Evolutionary conservation across 2,888 invertebrate genomes (phyloP), one percentile per base, ranked within the genome.

Genomic region (Odontomyia ornata): DNA sequence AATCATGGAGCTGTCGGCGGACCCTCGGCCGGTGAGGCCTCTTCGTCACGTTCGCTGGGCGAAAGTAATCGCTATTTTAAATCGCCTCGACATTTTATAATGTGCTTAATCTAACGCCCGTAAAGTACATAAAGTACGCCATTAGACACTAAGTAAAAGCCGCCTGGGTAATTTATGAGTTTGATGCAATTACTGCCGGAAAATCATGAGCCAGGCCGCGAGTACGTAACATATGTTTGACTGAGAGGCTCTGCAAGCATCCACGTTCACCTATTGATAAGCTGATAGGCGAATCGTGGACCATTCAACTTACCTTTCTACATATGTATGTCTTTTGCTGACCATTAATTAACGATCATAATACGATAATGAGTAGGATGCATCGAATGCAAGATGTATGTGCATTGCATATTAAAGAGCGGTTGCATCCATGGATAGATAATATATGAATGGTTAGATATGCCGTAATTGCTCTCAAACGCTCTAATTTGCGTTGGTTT

Each of bases 181-280:
- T 76, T 28, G 65, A 76, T 76, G 76, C 76, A 76, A 76, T 76
- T 76, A 76, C 65, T 65, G 76, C 64, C 65, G 76, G 65, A 76
- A 76, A 75, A 27, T 67, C 47, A 69, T 69, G 69, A 46, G 47
- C 69, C 11, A 9, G 21, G n/a, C 23, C 15, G 18, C 21, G 47
- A 15, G 69, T 65, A 36, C 13, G 65, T n/a, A 65, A 52, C 52
- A 18, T n/a, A 15, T 52, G 18, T 52, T 4, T 52, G n/a, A 18
- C 52, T 52, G 52, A 36, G 36, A 36, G 36, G 36, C 36, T n/a
- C n/a, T 52, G 15, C 52, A 18, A 18, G 15, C 52, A 52, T 15
- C 52, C 43, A 30, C 65, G 65, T 65, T 65, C 36, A 21, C 65
- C 18, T 9, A 23, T 65, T 65, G 65, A 65, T 65, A 65, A 65